phyloP scores from a whole-genome alignment of 1,140 invertebrate species.

The Pachypeltis micranthus region DNA sequence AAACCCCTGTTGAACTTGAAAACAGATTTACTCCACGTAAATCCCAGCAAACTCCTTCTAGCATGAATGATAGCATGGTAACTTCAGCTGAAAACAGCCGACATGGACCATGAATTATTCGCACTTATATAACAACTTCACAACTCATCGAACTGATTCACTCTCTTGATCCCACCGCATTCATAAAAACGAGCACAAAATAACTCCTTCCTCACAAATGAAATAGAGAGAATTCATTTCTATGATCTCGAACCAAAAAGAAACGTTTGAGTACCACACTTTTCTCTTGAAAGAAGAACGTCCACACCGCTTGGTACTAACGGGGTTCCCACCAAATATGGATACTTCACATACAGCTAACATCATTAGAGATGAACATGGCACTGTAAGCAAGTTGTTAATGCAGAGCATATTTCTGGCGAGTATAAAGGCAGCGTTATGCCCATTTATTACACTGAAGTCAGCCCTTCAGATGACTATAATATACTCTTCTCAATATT shows the following conservation, averaged over 20 bases:
- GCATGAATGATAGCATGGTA: no score
- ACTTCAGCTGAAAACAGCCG: no score
- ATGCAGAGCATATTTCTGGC: not conserved
- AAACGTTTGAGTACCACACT: no score
- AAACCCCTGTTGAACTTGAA: no score
- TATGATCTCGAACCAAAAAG: not conserved
- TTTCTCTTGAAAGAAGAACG: not conserved
- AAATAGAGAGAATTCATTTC: not conserved
- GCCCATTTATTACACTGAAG: not conserved
- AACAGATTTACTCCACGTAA: no score
- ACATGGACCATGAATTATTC: no score
- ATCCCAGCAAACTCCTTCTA: no score
- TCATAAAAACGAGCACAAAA: not conserved
- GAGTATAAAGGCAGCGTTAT: not conserved
- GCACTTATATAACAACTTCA: no score
- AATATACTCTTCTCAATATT: not conserved
- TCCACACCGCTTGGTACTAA: not conserved
- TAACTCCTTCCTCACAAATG: not conserved
- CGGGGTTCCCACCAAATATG: not conserved
- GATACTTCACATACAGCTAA: not conserved
- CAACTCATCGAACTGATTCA: not conserved
- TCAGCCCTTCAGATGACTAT: not conserved
- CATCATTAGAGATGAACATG: not conserved
- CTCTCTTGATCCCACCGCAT: not conserved
- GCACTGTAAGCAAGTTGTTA: not conserved